Base-by-base conservation (phyloP, 2,113 vertebrate species). In the Sturnus vulgaris region DNA sequence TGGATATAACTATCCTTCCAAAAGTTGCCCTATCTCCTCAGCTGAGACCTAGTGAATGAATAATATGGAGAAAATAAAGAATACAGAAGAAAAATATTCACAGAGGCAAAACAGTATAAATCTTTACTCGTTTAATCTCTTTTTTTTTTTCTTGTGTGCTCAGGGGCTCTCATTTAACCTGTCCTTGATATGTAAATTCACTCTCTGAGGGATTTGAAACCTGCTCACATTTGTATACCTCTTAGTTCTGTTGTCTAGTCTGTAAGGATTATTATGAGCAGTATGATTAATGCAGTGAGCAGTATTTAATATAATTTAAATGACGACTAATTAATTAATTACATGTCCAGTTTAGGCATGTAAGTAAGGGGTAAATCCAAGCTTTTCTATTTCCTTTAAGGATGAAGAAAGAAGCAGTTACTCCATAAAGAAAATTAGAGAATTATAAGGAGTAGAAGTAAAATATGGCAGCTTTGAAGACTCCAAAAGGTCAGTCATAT, bases 71-170 rank as follows among this genome's bases (percentile, higher is more conserved):
- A 72, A 88, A 86, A 55, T 2, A 61, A 53, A 16, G 11, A 55
- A 53, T 5, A n/a, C 4, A 40, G 16, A n/a, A 3, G 5, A 27
- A 68, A 83, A 56, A 44, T 37, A 21, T 78, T 78, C 24, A 21
- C 14, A 73, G 31, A 2, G 11, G 3, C 8, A 37, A 6, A 37
- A 6, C 8, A 37, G 37, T 59, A 2, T 72, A 70, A 88, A 90
- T 79, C n/a, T 39, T 6, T 35, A 53, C 50, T 59, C 0, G 7
- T 21, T 40, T 30, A 49, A 35, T 75, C 0, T 9, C 25, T 18
- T 17, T 6, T 1, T 6, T 1, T 30, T 8, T 4, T 28, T 39
- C 1, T 0, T 33, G 3, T 56, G 5, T 42, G 5, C 79, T 79
- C 55, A 7, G 13, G 25, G 8, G 0, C 7, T 88, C 13, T 88